Evolutionary conservation across 2,113 vertebrate genomes (phyloP).

Genomic region (Peucedramus taeniatus): DNA sequence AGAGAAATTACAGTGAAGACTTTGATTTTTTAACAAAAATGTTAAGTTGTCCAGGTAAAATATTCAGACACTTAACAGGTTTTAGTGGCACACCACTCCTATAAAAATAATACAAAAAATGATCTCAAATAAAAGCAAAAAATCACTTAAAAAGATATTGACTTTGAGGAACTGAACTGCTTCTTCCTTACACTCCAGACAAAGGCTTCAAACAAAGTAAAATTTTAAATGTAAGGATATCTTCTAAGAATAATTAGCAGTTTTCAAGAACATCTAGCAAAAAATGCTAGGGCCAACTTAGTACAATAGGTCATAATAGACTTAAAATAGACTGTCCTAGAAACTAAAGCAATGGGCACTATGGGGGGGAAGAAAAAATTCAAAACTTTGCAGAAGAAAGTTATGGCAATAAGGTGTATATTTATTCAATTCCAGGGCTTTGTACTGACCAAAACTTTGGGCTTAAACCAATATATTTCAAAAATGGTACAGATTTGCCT

Average conservation of each 20-base stretch:
- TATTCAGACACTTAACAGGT: not conserved
- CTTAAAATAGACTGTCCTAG: not conserved
- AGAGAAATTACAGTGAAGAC: not conserved
- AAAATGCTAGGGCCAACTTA: not conserved
- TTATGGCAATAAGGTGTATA: not conserved
- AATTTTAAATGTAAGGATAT: not conserved
- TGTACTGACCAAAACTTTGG: not conserved
- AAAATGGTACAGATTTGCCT: not conserved
- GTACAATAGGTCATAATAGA: not conserved
- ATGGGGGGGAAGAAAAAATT: accelerated
- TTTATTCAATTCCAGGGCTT: not conserved
- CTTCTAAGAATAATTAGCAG: not conserved
- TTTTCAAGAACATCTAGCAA: not conserved
- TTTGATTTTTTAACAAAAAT: not conserved
- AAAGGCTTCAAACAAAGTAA: not conserved
- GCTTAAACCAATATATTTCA: not conserved
- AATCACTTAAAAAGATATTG: not conserved
- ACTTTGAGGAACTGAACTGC: not conserved
- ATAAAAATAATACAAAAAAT: not conserved
- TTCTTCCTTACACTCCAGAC: not conserved
- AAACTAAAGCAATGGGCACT: not conserved
- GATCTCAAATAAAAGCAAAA: not conserved
- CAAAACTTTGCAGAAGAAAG: not conserved
- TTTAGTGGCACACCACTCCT: not conserved
- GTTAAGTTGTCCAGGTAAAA: not conserved